phyloP scores from a whole-genome alignment of 30 jellyfish, hydroid and myxozoan genomes.

The Chrysaora quinquecirrha region DNA sequence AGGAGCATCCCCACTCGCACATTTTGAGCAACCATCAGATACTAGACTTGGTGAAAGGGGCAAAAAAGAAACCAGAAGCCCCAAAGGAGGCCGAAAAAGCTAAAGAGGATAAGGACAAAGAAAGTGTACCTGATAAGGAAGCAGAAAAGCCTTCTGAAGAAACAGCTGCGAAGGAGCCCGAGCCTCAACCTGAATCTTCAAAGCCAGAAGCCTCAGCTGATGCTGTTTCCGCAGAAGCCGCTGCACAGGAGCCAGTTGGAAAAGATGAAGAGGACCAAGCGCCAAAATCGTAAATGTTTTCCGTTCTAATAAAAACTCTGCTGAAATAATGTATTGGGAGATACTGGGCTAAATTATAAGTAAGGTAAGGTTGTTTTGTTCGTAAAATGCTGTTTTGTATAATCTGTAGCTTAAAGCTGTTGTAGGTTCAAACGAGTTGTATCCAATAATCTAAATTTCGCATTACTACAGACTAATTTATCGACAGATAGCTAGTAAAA shows the following conservation, averaged over 20 bases:
- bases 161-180: neutral
- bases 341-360: no score
- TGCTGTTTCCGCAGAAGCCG: neutral
- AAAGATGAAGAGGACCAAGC: neutral
- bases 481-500: no score
- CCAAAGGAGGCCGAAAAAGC: slow-evolving; percentile 14
- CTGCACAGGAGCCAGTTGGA: neutral
- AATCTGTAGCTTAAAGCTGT: no score
- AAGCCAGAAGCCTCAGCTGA: neutral
- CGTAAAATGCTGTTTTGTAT: no score
- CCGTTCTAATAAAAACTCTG: no score
- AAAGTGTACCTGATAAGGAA: neutral
- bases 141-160: slow-evolving; percentile 7
- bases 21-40: slow-evolving; percentile 44
- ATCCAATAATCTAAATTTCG: no score
- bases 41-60: slow-evolving; percentile 36
- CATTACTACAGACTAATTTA: no score
- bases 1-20: slow-evolving; percentile 20
- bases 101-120: neutral
- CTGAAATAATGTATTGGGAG: no score
- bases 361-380: no score
- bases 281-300: neutral
- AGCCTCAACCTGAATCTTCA: neutral
- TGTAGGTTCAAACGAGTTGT: no score
- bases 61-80: neutral